Percentiles rank a stretch among this genome's conserved stretches.
phyloP scores from a whole-genome alignment of 2,113 vertebrate genomes.

The Ginglymostoma cirratum region DNA sequence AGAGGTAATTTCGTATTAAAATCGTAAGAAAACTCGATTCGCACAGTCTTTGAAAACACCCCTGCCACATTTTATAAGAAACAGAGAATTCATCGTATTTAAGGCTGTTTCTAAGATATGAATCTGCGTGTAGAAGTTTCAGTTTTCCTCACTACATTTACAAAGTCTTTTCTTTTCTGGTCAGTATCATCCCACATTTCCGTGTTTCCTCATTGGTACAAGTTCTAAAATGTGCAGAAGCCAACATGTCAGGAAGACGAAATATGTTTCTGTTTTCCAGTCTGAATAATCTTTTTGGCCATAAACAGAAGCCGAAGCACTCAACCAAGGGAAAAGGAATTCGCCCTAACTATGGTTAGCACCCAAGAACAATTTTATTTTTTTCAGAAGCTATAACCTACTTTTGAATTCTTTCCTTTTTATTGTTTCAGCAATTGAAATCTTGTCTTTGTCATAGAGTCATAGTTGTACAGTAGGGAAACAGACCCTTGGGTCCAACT shows the following conservation, averaged over 20 bases:
- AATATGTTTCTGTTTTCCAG: background rate
- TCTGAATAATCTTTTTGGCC: background rate
- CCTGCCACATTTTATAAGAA: background rate
- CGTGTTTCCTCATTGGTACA: background rate
- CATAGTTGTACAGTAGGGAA: too few relatives aligned
- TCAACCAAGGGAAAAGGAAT: background rate
- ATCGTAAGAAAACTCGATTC: background rate
- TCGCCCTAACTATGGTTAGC: background rate
- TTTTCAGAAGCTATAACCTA: background rate
- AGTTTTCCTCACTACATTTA: background rate
- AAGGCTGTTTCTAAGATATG: background rate
- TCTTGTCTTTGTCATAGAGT: background rate
- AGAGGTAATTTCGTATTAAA: background rate
- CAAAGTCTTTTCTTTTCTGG: background rate
- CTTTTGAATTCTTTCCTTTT: background rate
- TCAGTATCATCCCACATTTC: background rate
- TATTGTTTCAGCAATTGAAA: background rate
- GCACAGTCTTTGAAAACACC: background rate
- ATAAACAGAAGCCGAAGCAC: background rate
- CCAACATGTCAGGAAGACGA: background rate
- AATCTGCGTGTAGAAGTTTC: background rate
- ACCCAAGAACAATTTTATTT: background rate
- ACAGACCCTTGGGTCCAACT: too few relatives aligned
- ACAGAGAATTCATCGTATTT: background rate
- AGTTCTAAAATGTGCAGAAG: background rate